phyloP scores from a whole-genome alignment of 2,797 vertebrate species.

The Mormyrops attenuatus region DNA sequence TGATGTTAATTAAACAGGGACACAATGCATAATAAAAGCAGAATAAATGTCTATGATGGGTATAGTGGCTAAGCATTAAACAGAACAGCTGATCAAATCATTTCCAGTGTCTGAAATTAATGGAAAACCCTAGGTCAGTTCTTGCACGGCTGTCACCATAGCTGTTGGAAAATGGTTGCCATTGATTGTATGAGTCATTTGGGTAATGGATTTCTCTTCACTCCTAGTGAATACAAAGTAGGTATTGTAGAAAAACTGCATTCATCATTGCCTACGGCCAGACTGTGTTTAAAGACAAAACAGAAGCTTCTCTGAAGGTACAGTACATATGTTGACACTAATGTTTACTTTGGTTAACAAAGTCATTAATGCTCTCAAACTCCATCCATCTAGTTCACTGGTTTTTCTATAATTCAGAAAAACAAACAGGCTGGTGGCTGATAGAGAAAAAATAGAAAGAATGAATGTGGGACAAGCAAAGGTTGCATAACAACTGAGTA shows the following conservation, averaged over 20 bases:
- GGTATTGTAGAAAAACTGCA: not conserved
- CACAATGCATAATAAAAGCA: not conserved
- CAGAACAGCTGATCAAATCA: not conserved
- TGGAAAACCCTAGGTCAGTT: not conserved
- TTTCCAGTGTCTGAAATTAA: not conserved
- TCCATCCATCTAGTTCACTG: not conserved
- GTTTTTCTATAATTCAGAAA: not conserved
- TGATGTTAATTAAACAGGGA: not conserved
- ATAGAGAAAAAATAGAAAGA: not conserved
- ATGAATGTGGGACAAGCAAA: not conserved
- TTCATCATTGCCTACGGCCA: not conserved
- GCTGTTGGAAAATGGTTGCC: not conserved
- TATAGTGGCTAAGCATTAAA: not conserved
- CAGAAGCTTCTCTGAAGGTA: slow-evolving; percentile 54
- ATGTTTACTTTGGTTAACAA: not conserved
- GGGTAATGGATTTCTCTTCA: not conserved
- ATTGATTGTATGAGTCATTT: not conserved
- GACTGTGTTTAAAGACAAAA: slow-evolving; percentile 19
- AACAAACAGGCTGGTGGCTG: not conserved
- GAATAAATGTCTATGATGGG: not conserved
- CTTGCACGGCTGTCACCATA: not conserved
- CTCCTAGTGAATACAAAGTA: not conserved
- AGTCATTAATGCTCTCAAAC: not conserved
- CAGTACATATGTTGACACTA: slow-evolving; percentile 54
- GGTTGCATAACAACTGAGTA: not conserved